Evolutionary conservation across 2,797 vertebrate genomes (phyloP).

Genomic region (Ctenopoma kingsleyae): DNA sequence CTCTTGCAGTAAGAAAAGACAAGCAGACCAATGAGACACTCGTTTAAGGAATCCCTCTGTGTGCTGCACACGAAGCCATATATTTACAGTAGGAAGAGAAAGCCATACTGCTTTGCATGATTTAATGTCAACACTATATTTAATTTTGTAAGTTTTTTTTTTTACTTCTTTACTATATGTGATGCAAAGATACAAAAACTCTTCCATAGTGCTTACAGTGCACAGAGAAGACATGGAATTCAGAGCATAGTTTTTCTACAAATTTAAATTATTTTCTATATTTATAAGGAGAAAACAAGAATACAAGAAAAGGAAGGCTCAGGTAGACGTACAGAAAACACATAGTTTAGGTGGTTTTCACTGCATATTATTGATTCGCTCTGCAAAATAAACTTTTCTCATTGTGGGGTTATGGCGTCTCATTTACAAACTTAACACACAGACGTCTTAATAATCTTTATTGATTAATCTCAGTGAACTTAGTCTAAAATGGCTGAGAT

Average conservation of each 20-base stretch:
- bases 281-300: slow-evolving; percentile 62
- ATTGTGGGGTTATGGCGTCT: slow-evolving; percentile 44
- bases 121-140: slow-evolving; percentile 34
- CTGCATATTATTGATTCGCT: slow-evolving; percentile 77
- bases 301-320: slow-evolving; percentile 66
- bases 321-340: slow-evolving; percentile 58
- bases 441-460: background rate
- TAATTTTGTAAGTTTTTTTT: slow-evolving; percentile 44
- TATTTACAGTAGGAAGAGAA: slow-evolving; percentile 61
- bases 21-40: slow-evolving; percentile 58
- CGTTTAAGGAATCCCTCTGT: slow-evolving; percentile 22
- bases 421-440: background rate
- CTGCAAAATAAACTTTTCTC: slow-evolving; percentile 89
- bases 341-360: slow-evolving; percentile 49
- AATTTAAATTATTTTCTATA: slow-evolving; percentile 82
- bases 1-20: slow-evolving; percentile 75
- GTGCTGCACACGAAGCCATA: slow-evolving; percentile 55
- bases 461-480: background rate
- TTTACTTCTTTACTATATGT: slow-evolving; percentile 47
- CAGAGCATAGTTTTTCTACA: slow-evolving; percentile 85
- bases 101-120: slow-evolving; percentile 78
- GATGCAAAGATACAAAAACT: slow-evolving; percentile 67
- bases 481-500: background rate
- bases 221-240: slow-evolving; percentile 67
- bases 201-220: slow-evolving; percentile 72